phyloP scores from a whole-genome alignment of 2,113 vertebrate species.

The Procavia capensis region DNA sequence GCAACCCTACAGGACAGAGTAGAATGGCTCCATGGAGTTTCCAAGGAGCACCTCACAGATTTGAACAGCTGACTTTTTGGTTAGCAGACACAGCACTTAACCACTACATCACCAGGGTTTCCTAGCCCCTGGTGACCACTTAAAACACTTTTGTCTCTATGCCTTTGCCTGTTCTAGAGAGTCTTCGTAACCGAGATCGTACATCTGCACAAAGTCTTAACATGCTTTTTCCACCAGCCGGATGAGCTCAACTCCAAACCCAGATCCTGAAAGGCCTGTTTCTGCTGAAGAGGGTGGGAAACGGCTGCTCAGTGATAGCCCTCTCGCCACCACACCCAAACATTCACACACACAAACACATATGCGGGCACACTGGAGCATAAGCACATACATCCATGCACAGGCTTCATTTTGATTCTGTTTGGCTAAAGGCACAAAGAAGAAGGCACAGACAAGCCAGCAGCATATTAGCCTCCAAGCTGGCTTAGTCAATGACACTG shows the following conservation, averaged over 20 bases:
- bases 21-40: no score
- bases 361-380: no score
- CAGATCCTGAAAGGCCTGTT: background rate
- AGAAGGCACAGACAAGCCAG: background rate
- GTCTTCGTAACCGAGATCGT: no score
- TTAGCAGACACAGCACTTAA: no score
- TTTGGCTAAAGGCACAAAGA: background rate
- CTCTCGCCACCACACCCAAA: background rate
- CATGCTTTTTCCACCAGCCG: background rate
- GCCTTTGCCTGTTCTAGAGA: no score
- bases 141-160: no score
- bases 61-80: no score
- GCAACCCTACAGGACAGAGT: no score
- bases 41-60: no score
- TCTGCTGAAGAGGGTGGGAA: background rate
- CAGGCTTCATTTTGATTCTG: background rate
- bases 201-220: background rate
- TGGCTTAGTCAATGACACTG: background rate
- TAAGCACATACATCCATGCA: background rate
- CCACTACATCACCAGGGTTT: no score
- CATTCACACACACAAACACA: background rate
- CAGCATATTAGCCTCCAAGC: background rate
- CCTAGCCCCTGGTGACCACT: no score
- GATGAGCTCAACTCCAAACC: background rate
- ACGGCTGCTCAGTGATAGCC: background rate